Percentiles rank a stretch among this genome's conserved stretches.
Evolutionary conservation across 2,797 vertebrate species (phyloP).

Genomic region (Thunnus albacares): DNA sequence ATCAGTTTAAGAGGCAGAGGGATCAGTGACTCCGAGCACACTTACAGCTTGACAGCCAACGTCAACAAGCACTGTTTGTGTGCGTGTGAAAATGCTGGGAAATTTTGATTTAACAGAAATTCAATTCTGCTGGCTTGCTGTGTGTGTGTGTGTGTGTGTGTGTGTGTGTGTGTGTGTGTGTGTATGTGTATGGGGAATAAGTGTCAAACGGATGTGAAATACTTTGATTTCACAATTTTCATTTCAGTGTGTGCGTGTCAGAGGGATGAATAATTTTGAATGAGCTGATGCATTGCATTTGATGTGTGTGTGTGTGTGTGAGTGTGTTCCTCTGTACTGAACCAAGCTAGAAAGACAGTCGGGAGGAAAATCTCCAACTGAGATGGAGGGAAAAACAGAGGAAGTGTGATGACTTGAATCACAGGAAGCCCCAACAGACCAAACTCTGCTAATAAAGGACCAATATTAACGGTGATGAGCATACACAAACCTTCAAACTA

Average conservation of each 20-base stretch:
- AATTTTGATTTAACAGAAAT: conserved; percentile 24
- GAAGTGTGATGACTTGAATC: conserved; percentile 34
- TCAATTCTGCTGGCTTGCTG: neutral
- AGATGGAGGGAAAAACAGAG: conserved; percentile 27
- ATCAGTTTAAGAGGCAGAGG: conserved; percentile 45
- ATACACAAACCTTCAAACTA: conserved; percentile 13
- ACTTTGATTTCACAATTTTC: conserved; percentile 52
- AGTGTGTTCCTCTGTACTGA: conserved; percentile 2
- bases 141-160: neutral
- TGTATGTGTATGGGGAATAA: neutral
- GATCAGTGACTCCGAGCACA: conserved; percentile 46
- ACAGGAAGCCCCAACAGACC: conserved; percentile 16
- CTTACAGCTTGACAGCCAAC: conserved; percentile 33
- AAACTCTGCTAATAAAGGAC: conserved; percentile 38
- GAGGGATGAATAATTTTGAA: conserved; percentile 12
- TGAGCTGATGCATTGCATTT: neutral
- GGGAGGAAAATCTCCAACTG: conserved; percentile 37
- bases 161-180: conserved; percentile 2
- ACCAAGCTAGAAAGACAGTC: neutral
- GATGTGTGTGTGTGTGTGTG: conserved; percentile 3
- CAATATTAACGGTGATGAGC: conserved; percentile 24
- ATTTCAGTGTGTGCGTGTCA: conserved; percentile 28
- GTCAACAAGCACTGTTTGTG: conserved; percentile 23
- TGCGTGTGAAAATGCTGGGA: neutral
- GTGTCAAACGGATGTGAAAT: conserved; percentile 21